Percentiles rank a stretch among this genome's conserved stretches.
phyloP scores from a whole-genome alignment of 2,888 invertebrate species.

The Synanthedon myopaeformis region DNA sequence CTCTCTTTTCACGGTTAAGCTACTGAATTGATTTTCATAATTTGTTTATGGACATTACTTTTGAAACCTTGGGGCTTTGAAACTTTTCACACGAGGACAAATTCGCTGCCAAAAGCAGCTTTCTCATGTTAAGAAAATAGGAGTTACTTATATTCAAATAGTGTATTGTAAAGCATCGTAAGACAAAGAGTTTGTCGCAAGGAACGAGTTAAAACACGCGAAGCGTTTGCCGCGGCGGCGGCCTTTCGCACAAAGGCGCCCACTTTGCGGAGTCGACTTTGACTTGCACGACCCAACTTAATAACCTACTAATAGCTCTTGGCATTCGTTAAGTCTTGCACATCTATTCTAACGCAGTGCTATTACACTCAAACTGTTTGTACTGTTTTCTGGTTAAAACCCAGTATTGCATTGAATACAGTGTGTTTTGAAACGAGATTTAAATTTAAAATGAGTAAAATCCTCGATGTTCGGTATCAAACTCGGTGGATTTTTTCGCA shows the following conservation, averaged over 20 bases:
- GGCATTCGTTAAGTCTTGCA: neutral
- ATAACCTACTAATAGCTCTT: constrained; percentile 48
- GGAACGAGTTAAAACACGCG: constrained; percentile 32
- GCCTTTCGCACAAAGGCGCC: constrained; percentile 38
- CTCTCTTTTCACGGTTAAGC: too few species aligned
- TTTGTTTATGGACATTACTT: too few species aligned
- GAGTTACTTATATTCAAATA: neutral
- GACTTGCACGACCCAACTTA: constrained; percentile 54
- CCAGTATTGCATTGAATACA: neutral
- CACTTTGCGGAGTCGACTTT: constrained; percentile 61
- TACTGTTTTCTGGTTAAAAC: neutral
- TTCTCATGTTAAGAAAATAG: too few species aligned
- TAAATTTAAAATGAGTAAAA: neutral
- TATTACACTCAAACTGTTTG: neutral
- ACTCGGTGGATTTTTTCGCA: constrained; percentile 25
- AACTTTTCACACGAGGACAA: too few species aligned
- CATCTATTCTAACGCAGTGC: neutral
- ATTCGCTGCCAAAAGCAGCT: too few species aligned
- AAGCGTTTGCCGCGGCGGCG: constrained; percentile 28
- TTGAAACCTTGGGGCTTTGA: too few species aligned
- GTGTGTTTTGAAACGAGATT: neutral
- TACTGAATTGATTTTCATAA: too few species aligned
- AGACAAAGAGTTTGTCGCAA: constrained; percentile 55
- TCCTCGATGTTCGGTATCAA: neutral
- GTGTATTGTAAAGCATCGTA: constrained; percentile 36